These are phyloP conservation scores for Elaphurus davidianus DNA, from an alignment of 2,113 vertebrate genomes.

Conservation along the genomic window DNA sequence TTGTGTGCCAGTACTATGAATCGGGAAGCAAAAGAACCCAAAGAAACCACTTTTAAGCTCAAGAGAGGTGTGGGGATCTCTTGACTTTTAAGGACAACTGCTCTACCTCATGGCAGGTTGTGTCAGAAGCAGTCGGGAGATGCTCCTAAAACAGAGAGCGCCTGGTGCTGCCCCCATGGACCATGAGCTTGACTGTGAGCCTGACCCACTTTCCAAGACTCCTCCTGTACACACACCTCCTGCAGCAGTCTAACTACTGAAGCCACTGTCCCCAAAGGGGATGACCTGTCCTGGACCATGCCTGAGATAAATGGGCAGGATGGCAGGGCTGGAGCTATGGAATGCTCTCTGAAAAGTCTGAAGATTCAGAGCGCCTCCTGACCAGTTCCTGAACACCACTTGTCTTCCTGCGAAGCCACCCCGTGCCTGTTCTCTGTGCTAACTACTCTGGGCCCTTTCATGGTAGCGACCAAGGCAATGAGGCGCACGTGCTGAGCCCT, in stretches of 20 bases:
- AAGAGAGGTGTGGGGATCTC: background rate
- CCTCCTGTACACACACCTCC: background rate
- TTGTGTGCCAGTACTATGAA: background rate
- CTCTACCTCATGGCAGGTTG: background rate
- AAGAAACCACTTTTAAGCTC: background rate
- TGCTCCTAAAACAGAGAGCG: accelerated
- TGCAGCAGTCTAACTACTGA: background rate
- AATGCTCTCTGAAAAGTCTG: background rate
- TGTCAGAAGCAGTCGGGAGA: no score
- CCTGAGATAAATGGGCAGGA: background rate
- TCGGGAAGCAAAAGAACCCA: background rate
- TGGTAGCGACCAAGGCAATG: accelerated
- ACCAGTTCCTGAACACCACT: background rate
- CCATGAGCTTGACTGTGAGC: background rate
- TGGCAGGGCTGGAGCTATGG: background rate
- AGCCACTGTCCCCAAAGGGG: background rate
- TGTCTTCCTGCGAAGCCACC: background rate
- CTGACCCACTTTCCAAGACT: background rate
- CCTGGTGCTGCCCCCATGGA: background rate
- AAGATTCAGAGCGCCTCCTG: background rate
- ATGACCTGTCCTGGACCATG: background rate
- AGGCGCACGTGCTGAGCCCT: background rate
- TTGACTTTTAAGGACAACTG: no score
- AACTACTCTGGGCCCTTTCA: background rate
- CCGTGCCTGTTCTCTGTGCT: background rate